Conservation (phyloP, 2,797 vertebrate genomes). For the Peromyscus nudipes region DNA sequence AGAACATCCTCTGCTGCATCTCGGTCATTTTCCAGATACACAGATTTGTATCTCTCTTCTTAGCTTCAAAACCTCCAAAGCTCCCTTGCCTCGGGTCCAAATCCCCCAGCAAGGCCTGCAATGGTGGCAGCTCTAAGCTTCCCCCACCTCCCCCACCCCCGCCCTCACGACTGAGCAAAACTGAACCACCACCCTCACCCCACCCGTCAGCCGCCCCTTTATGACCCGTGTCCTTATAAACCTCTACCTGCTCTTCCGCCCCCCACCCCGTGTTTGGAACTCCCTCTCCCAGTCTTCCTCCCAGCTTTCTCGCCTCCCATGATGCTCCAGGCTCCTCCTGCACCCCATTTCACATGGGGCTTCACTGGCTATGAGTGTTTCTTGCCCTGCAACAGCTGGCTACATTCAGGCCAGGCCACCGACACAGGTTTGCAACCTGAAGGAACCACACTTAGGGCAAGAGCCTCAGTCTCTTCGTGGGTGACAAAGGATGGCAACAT, state of each 20-base stretch:
- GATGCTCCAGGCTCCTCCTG: neutral
- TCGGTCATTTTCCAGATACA: neutral
- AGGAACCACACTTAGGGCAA: neutral
- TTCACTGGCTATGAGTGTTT: neutral
- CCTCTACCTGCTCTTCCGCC: neutral
- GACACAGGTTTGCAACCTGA: neutral
- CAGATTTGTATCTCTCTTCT: neutral
- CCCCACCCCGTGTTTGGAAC: no score
- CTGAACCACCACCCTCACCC: neutral
- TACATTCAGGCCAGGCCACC: neutral
- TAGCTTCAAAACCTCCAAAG: neutral
- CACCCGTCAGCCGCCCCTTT: rapidly evolving
- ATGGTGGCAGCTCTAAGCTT: rapidly evolving
- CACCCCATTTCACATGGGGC: neutral
- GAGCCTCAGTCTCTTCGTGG: neutral
- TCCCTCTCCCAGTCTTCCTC: neutral
- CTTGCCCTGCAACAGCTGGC: neutral
- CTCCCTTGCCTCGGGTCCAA: neutral
- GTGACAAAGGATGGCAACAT: neutral
- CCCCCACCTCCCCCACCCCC: no score
- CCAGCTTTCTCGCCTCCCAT: neutral
- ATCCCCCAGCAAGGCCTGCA: neutral
- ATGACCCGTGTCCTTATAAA: neutral
- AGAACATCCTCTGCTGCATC: neutral
- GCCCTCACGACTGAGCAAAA: neutral